Evolutionary conservation across 2,888 invertebrate genomes (phyloP).

Genomic region (Halictus ligatus): DNA sequence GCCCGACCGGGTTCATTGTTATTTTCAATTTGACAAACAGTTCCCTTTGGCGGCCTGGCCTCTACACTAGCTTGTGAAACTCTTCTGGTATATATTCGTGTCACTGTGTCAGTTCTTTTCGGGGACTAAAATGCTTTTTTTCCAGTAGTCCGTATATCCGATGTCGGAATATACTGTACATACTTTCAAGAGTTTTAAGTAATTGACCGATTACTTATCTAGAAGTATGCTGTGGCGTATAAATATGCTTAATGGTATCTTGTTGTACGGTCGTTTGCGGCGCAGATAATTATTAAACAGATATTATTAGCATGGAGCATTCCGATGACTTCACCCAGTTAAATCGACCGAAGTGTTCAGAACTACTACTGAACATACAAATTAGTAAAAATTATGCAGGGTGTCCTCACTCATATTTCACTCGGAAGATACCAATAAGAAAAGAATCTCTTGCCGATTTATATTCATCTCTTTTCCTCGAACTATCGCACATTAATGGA

Average conservation of each 20-base stretch:
- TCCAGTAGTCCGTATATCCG: constrained; percentile 19
- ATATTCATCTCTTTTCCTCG: too few relatives aligned
- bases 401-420: not conserved
- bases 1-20: constrained; percentile 21
- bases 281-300: not conserved
- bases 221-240: not conserved
- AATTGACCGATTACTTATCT: not conserved
- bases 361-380: not conserved
- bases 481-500: too few relatives aligned
- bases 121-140: constrained; percentile 28
- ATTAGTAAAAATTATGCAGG: not conserved
- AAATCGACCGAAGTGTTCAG: not conserved
- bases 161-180: not conserved
- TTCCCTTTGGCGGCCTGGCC: not conserved
- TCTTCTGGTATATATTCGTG: not conserved
- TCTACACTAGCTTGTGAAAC: constrained; percentile 43
- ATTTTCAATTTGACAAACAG: constrained; percentile 24
- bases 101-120: constrained; percentile 35
- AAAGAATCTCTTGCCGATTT: too few relatives aligned
- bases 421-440: too few relatives aligned
- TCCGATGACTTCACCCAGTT: not conserved
- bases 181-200: constrained; percentile 16
- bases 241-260: constrained; percentile 35
- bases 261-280: constrained; percentile 24
- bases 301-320: not conserved